Evolutionary conservation across 2,113 vertebrate species (phyloP).

Genomic region (Cathartes aura): DNA sequence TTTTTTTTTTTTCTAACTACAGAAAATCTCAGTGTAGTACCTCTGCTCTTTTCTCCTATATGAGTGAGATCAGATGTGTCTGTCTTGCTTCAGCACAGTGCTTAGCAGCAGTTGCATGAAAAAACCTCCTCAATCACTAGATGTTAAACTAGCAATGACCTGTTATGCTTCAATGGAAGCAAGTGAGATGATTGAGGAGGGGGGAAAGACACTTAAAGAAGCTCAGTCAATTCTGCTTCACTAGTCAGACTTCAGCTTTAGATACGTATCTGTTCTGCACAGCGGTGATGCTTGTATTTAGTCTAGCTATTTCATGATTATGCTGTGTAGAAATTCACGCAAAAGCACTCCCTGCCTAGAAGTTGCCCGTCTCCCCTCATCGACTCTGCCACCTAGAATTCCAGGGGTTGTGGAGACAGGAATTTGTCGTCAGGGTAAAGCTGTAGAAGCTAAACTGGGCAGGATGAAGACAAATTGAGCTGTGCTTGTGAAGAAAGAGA

Average conservation of each 20-base stretch:
- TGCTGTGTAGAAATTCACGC: neutral
- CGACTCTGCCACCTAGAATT: neutral
- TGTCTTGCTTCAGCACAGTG: neutral
- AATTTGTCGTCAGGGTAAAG: neutral
- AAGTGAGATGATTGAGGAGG: neutral
- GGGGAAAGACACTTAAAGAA: neutral
- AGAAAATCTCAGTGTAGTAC: neutral
- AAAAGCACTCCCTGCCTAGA: neutral
- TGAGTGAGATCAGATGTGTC: neutral
- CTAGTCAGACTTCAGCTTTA: neutral
- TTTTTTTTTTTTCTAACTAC: neutral
- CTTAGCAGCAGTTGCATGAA: neutral
- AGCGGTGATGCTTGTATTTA: neutral
- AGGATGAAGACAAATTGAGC: neutral
- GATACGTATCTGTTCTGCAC: neutral
- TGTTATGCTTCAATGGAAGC: neutral
- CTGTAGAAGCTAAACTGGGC: neutral
- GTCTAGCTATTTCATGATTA: neutral
- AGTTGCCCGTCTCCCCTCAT: neutral
- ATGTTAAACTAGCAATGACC: neutral
- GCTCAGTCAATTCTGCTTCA: neutral
- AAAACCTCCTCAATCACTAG: neutral
- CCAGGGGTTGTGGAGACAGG: neutral
- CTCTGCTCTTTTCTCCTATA: neutral
- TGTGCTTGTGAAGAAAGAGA: neutral